These are phyloP conservation scores for Brachyopa scutellaris DNA, from an alignment of 2,888 invertebrate species.

Conservation along the genomic window DNA sequence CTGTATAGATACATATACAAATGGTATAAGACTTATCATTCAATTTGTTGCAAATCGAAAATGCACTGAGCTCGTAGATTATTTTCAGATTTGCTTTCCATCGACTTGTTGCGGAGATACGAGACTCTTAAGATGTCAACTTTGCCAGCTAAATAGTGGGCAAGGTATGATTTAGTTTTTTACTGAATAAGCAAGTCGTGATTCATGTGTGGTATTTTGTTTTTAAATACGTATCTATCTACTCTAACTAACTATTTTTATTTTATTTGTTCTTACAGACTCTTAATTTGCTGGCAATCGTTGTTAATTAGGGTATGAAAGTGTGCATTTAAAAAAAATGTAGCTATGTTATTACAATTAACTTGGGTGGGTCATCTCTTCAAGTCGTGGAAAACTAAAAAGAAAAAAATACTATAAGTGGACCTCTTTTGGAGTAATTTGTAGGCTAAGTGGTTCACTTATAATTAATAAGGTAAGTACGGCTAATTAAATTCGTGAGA, in stretches of 20 bases:
- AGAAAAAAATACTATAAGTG: too few relatives aligned
- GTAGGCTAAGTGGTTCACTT: too few relatives aligned
- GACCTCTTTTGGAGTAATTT: too few relatives aligned
- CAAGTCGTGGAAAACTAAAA: too few relatives aligned
- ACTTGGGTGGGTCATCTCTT: background rate
- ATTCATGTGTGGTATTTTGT: constrained; percentile 34
- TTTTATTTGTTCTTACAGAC: constrained; percentile 3
- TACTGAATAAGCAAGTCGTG: constrained; percentile 24
- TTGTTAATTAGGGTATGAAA: constrained; percentile 33
- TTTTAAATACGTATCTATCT: too few relatives aligned
- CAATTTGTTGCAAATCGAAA: constrained; percentile 50
- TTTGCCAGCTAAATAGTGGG: constrained; percentile 5
- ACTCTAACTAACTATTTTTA: too few relatives aligned
- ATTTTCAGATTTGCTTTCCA: constrained; percentile 27
- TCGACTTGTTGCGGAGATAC: background rate
- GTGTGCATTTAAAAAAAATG: constrained; percentile 24
- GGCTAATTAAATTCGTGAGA: too few relatives aligned
- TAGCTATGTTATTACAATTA: constrained; percentile 3
- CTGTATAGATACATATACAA: background rate
- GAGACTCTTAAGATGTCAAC: constrained; percentile 38
- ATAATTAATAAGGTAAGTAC: too few relatives aligned
- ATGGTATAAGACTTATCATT: constrained; percentile 29
- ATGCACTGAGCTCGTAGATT: constrained; percentile 37
- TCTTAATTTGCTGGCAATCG: constrained; percentile 6
- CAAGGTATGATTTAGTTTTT: background rate